Percentiles rank a stretch among this genome's conserved stretches.
Evolutionary conservation across 2,113 vertebrate species (phyloP).

Genomic region (Choloepus hoffmanni): DNA sequence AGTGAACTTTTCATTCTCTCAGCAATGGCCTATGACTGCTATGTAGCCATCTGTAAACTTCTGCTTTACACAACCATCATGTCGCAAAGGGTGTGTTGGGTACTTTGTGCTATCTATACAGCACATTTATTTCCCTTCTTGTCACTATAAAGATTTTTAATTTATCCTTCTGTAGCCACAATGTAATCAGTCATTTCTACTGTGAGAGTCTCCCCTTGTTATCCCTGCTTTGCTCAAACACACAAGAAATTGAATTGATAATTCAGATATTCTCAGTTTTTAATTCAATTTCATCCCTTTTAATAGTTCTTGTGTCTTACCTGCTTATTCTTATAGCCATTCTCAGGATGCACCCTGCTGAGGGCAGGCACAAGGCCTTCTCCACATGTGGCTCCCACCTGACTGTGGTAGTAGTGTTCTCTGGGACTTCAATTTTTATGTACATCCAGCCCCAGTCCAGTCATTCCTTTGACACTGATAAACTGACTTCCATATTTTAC

Average conservation of each 20-base stretch:
- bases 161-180: not conserved
- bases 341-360: no score
- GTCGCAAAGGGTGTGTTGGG: not conserved
- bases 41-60: not conserved
- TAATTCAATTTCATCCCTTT: no score
- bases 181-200: no score
- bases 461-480: conserved; percentile 49
- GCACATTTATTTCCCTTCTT: not conserved
- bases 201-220: no score
- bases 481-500: conserved; percentile 59
- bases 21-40: no score
- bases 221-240: no score
- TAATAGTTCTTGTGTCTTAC: no score
- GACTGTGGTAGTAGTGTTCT: not conserved
- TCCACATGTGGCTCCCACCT: not conserved
- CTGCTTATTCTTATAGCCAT: no score
- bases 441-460: conserved; percentile 58
- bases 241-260: no score
- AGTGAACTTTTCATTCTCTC: no score
- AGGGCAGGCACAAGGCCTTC: no score
- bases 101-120: not conserved
- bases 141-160: not conserved
- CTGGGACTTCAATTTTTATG: not conserved
- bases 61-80: not conserved
- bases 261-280: no score